Evolutionary conservation across 2,113 vertebrate species (phyloP).

Genomic region (Lamprotornis superbus): DNA sequence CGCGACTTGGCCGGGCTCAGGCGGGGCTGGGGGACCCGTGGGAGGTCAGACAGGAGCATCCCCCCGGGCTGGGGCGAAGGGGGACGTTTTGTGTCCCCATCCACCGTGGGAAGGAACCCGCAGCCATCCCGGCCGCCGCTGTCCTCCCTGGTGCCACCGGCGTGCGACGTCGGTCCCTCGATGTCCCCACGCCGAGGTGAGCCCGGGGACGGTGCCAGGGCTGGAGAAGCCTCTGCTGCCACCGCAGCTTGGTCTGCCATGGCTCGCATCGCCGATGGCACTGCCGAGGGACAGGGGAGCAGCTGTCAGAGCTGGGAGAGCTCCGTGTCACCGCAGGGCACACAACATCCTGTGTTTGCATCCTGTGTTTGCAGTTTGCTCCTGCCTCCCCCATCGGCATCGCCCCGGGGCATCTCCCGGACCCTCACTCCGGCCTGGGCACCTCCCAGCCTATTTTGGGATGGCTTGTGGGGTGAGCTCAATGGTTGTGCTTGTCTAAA

Average conservation of each 20-base stretch:
- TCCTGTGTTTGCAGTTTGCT: too few species aligned
- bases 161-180: not conserved
- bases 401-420: accelerated
- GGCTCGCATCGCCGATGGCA: slow-evolving; percentile 38
- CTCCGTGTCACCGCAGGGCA: not conserved
- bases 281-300: not conserved
- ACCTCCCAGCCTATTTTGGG: not conserved
- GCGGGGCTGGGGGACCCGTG: slow-evolving; percentile 55
- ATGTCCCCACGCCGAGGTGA: not conserved
- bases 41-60: slow-evolving; percentile 70
- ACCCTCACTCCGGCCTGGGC: accelerated
- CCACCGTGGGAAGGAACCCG: slow-evolving; percentile 71
- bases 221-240: not conserved
- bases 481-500: accelerated
- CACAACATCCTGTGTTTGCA: not conserved
- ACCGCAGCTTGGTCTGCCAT: slow-evolving; percentile 72
- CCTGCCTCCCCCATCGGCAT: not conserved
- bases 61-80: slow-evolving; percentile 52
- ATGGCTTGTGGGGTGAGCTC: not conserved
- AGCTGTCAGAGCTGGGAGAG: not conserved
- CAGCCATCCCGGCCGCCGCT: slow-evolving; percentile 68
- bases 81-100: not conserved
- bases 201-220: not conserved
- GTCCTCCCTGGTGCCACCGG: slow-evolving; percentile 51
- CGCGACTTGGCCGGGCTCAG: slow-evolving; percentile 83